Conservation (phyloP, 37 sponge, comb jelly and placozoan species). For the Mnemiopsis leidyi region DNA sequence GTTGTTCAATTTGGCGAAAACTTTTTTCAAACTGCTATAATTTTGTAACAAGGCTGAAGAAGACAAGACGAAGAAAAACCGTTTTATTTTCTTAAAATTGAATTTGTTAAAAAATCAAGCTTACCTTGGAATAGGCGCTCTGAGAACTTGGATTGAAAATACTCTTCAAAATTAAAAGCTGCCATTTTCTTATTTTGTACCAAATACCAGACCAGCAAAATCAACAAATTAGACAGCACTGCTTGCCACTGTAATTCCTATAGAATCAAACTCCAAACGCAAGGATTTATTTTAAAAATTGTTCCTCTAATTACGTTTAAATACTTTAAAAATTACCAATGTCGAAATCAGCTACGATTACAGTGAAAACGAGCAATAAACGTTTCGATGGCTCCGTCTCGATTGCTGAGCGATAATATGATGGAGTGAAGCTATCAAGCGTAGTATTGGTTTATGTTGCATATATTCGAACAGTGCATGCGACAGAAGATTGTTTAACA, state of each 20-base stretch:
- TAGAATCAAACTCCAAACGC: neutral
- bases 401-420: neutral
- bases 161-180: conserved; percentile 32
- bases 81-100: no score
- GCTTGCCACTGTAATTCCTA: no score
- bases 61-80: no score
- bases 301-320: neutral
- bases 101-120: neutral
- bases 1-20: no score
- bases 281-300: neutral
- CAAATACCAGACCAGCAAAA: neutral
- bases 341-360: neutral
- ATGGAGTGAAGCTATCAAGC: neutral
- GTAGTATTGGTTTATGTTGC: neutral
- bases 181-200: neutral
- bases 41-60: no score
- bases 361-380: neutral
- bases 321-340: neutral
- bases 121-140: conserved; percentile 17
- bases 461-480: neutral
- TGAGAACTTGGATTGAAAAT: conserved; percentile 44
- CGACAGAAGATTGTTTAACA: neutral
- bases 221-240: no score
- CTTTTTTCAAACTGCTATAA: no score
- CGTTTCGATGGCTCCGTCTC: neutral